phyloP scores from a whole-genome alignment of 2,113 vertebrate genomes.

The Eleginops maclovinus region DNA sequence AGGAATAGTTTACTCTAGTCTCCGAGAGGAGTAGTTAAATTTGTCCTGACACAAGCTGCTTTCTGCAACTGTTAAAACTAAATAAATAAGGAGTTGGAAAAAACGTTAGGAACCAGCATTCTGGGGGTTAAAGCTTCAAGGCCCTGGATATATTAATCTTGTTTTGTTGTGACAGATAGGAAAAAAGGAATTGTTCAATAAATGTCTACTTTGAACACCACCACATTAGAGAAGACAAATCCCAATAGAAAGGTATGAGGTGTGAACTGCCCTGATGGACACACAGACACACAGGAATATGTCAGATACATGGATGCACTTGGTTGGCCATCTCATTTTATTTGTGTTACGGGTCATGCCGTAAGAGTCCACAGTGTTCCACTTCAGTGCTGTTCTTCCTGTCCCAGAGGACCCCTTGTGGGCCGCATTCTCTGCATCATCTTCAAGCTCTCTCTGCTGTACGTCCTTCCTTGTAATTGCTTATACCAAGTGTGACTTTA shows the following conservation, averaged over 20 bases:
- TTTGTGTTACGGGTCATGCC: conserved; percentile 39
- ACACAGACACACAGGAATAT: not conserved
- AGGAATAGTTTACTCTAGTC: not conserved
- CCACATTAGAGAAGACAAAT: not conserved
- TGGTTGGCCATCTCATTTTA: conserved; percentile 52
- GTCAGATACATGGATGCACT: conserved; percentile 39
- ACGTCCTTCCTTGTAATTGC: not conserved
- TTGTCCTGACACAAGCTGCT: not conserved
- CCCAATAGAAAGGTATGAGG: not conserved
- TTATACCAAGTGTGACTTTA: not conserved
- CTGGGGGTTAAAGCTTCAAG: not conserved
- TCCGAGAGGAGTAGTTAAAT: conserved; percentile 16
- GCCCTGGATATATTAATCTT: not conserved
- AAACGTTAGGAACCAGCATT: not conserved
- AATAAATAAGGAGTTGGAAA: not conserved
- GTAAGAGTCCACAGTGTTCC: conserved; percentile 45
- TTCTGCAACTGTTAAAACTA: not conserved
- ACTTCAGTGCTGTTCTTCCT: conserved; percentile 39
- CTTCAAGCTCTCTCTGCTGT: not conserved
- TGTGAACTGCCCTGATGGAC: not conserved
- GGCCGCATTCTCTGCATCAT: conserved; percentile 25
- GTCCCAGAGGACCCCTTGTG: conserved; percentile 16
- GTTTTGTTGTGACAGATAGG: not conserved
- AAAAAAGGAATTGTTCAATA: not conserved
- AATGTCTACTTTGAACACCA: not conserved